Evolutionary conservation across 1,140 invertebrate species (phyloP).

Genomic region (Lepidurus packardi): DNA sequence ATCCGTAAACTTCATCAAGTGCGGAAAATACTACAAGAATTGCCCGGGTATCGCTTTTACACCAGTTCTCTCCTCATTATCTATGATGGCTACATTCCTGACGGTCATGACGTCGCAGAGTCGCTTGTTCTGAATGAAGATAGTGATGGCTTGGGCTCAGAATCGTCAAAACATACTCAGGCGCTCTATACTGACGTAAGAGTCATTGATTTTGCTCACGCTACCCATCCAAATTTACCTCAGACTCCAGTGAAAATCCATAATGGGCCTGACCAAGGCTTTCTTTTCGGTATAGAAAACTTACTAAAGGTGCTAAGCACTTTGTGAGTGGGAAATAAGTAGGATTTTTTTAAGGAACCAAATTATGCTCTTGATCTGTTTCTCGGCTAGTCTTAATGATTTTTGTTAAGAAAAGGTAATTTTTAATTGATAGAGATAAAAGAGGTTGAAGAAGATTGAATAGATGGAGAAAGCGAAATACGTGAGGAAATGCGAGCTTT

Average conservation of each 20-base stretch:
- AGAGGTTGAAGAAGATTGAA: too few species aligned
- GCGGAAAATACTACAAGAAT: slow-evolving; percentile 44
- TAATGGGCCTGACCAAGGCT: slow-evolving; percentile 54
- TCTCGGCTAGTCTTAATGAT: neutral
- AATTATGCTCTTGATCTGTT: neutral
- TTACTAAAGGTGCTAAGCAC: slow-evolving; percentile 43
- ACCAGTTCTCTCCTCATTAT: slow-evolving; percentile 59
- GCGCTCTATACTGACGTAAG: slow-evolving; percentile 48
- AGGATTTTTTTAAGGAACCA: neutral
- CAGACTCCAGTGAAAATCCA: slow-evolving; percentile 43
- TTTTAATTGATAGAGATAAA: too few species aligned
- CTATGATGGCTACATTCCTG: slow-evolving; percentile 51
- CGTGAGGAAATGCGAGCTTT: too few species aligned
- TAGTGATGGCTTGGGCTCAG: neutral
- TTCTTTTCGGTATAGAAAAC: slow-evolving; percentile 53
- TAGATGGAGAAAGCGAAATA: too few species aligned
- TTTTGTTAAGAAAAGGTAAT: too few species aligned
- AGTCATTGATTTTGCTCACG: slow-evolving; percentile 62
- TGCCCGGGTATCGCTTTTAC: slow-evolving; percentile 57
- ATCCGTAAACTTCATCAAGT: slow-evolving; percentile 49
- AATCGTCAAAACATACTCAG: neutral
- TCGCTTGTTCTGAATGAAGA: slow-evolving; percentile 12
- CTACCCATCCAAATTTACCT: slow-evolving; percentile 45
- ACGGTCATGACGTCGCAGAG: slow-evolving; percentile 32
- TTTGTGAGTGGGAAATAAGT: too few species aligned